phyloP scores from a whole-genome alignment of 2,113 vertebrate species.

The Cichladusa arquata region DNA sequence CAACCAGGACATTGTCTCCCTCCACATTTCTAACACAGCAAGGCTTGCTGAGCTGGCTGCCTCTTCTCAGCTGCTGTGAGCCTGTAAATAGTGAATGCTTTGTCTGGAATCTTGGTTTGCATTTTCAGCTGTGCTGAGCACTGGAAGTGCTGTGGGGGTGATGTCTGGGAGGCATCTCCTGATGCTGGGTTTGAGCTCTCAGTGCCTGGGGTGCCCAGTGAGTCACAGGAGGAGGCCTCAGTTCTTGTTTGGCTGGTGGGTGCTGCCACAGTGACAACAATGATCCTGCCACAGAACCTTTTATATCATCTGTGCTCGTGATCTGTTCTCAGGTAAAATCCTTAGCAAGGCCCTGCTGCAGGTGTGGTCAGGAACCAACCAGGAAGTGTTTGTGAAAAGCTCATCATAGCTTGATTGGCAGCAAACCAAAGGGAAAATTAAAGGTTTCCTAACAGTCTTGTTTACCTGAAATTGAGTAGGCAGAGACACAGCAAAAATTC shows the following conservation, averaged over 20 bases:
- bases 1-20: not conserved
- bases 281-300: not conserved
- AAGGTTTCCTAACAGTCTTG: not conserved
- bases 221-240: not conserved
- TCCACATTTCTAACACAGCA: not conserved
- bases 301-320: not conserved
- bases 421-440: not conserved
- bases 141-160: not conserved
- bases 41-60: not conserved
- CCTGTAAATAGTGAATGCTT: not conserved
- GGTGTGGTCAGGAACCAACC: not conserved
- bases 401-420: not conserved
- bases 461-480: not conserved
- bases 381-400: not conserved
- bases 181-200: not conserved
- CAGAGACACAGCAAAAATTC: not conserved
- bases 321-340: not conserved
- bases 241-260: not conserved
- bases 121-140: not conserved
- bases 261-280: not conserved
- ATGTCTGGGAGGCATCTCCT: not conserved
- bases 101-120: not conserved
- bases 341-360: not conserved
- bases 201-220: not conserved
- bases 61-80: not conserved